A percentile compares a stretch with the other conserved stretches of the same genome.
These are phyloP conservation scores for Cinclus cinclus DNA, from an alignment of 2,113 vertebrate species.

Conservation along the genomic window DNA sequence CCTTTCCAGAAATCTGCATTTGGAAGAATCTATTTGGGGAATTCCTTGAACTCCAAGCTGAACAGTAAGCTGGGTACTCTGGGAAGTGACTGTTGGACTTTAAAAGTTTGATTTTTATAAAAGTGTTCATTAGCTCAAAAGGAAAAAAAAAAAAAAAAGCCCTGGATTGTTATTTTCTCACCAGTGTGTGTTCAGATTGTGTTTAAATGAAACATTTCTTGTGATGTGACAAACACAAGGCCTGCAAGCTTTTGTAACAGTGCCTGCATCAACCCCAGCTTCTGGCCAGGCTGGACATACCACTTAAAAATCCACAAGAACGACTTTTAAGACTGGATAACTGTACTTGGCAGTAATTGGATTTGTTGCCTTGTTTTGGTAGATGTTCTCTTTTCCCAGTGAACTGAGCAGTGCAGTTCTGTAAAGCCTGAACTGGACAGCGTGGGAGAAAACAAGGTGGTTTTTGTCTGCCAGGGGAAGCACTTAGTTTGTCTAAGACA, in stretches of 20 bases:
- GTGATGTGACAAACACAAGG: neutral
- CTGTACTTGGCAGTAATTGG: neutral
- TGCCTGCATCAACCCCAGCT: neutral
- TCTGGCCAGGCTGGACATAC: neutral
- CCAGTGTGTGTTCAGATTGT: neutral
- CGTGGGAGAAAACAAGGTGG: neutral
- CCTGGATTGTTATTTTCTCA: neutral
- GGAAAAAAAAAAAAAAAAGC: neutral
- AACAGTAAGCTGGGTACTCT: neutral
- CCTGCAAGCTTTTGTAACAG: neutral
- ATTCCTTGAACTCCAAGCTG: neutral
- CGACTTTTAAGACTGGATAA: neutral
- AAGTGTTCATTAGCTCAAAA: neutral
- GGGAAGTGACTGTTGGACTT: conserved; percentile 1
- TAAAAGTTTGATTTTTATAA: neutral
- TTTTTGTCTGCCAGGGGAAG: neutral
- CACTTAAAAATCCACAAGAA: neutral
- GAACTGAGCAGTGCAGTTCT: neutral
- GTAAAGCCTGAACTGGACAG: neutral
- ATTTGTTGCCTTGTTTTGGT: neutral
- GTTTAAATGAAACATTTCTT: neutral
- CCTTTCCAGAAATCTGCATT: neutral
- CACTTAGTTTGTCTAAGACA: neutral
- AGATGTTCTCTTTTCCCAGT: neutral
- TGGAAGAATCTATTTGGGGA: neutral